Evolutionary conservation across 1,140 invertebrate species (phyloP), one percentile per base, ranked within the genome.

Genomic region (Tribolium madens): DNA sequence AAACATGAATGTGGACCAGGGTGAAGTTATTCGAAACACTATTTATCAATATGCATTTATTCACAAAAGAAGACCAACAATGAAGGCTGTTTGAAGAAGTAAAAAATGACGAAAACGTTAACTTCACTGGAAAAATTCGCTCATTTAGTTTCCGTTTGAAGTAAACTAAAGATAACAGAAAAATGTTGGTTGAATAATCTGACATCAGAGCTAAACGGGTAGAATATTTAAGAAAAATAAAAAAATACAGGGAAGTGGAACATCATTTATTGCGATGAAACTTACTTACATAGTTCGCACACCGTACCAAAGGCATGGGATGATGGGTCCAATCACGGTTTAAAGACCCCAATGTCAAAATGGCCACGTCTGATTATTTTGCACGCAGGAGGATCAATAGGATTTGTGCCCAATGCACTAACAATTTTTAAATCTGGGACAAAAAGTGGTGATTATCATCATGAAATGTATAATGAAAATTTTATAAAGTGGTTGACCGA

Each of bases 391-490:
- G 70, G 70, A 15, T 21, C 33, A 10, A 14, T 6, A 12, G 70
- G 70, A 14, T 73, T 73, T 48, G 46, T 50, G 12, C 15, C 70
- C 18, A 18, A 18, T 10, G 64, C 64, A 33, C 18, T 7, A 5
- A 18, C 64, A 14, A 36, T 13, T 10, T 69, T 13, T 13, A 69
- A 69, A 47, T 69, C 64, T 9, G 26, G 31, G 3, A 3, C 64
- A 69, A 69, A 69, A 10, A 14, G 12, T 13, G 18, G 18, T 18
- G 52, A 53, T 10, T 53, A 53, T 53, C 15, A 53, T 18, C 14
- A 53, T 7, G 15, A 53, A n/a, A 76, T 76, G 75, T 72, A 71
- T 76, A 10, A n/a, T 17, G 52, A 18, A 7, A 76, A 76, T 72
- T 76, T 48, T 57, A 17, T 7, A 13, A 76, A 71, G 42, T 76